phyloP scores from a whole-genome alignment of 2,113 vertebrate species.

The Grus americana region DNA sequence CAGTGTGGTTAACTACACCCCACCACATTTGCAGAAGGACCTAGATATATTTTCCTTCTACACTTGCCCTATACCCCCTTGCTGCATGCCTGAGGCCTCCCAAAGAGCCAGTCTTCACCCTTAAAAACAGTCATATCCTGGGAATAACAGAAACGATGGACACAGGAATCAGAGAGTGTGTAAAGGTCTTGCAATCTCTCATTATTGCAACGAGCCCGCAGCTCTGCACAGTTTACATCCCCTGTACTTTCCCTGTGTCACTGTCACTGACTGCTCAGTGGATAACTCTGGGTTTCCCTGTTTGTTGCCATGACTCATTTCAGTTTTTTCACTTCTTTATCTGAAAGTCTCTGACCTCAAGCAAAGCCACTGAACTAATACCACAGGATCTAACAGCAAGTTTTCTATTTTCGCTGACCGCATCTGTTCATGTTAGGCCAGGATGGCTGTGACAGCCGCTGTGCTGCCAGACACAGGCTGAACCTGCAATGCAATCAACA shows the following conservation, averaged over 20 bases:
- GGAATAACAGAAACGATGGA: not conserved
- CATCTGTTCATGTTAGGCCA: rapidly evolving
- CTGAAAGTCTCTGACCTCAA: not conserved
- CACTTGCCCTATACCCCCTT: not conserved
- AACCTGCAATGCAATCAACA: not conserved
- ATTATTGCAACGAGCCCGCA: not conserved
- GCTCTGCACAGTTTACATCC: not conserved
- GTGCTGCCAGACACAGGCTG: not conserved
- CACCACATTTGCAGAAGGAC: not conserved
- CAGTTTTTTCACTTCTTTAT: not conserved
- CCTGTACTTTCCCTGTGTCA: not conserved
- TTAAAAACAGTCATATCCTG: not conserved
- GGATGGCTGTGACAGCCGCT: not conserved
- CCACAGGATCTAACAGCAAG: not conserved
- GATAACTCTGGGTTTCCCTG: not conserved
- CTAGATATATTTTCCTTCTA: not conserved
- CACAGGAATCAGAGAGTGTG: not conserved
- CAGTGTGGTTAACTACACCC: not conserved
- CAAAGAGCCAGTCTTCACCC: not conserved
- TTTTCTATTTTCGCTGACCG: not conserved
- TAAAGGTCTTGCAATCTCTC: not conserved
- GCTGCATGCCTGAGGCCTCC: too few relatives aligned
- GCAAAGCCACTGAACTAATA: not conserved
- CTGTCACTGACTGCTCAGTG: not conserved
- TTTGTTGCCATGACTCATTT: not conserved